A percentile compares a stretch with the other conserved stretches of the same genome.
phyloP scores from a whole-genome alignment of 2,797 vertebrate species.

The Iguana delicatissima region DNA sequence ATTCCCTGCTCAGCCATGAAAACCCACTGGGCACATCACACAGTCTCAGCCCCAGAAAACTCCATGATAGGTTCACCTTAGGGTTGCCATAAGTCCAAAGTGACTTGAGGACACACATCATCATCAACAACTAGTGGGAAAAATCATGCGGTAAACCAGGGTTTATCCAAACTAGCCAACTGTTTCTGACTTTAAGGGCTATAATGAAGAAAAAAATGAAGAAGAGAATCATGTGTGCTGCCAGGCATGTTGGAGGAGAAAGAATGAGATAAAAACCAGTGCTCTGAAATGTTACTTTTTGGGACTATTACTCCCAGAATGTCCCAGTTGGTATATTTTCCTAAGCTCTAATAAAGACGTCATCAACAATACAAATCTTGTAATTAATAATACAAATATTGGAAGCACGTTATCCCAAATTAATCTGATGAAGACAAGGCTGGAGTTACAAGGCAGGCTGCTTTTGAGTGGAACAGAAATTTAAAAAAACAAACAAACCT shows the following conservation, averaged over 20 bases:
- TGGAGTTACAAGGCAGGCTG: accelerated
- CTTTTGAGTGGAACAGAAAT: neutral
- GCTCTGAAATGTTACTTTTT: too few relatives aligned
- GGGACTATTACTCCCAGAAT: too few relatives aligned
- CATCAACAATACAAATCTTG: neutral
- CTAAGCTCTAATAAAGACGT: too few relatives aligned
- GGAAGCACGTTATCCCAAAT: neutral
- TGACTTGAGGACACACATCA: too few relatives aligned
- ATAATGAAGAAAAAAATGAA: neutral
- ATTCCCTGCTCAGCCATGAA: too few relatives aligned
- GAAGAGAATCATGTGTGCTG: neutral
- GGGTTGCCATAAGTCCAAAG: too few relatives aligned
- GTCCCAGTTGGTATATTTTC: too few relatives aligned
- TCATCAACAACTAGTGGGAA: neutral
- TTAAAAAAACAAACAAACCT: accelerated
- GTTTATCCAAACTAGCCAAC: neutral
- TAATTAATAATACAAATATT: neutral
- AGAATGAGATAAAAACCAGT: neutral
- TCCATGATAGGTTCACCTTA: too few relatives aligned
- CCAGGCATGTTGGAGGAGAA: neutral
- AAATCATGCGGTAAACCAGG: neutral
- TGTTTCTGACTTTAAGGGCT: neutral
- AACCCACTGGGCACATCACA: too few relatives aligned
- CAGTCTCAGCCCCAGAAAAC: too few relatives aligned
- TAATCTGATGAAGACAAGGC: accelerated